Evolutionary conservation across 2,888 invertebrate species (phyloP), one percentile per base, ranked within the genome.

Genomic region (Ophion obscuratus): DNA sequence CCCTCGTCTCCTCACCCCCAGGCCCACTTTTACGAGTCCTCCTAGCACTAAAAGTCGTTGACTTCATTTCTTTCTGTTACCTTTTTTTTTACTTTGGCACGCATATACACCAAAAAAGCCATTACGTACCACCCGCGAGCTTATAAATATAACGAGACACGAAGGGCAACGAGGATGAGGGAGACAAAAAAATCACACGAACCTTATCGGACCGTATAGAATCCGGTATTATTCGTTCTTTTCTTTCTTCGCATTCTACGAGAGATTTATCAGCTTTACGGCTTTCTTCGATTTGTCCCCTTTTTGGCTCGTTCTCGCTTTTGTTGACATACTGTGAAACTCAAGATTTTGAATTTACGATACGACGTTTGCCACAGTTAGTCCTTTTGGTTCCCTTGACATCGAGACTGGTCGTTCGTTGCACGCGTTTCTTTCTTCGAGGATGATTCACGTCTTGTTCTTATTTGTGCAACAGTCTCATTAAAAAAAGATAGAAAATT

Each of bases 21-120:
- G 87, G 67, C 86, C 85, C 86, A 87, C 90, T 88, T 88, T 88
- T 88, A 89, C 87, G 87, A 88, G 81, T 81, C 85, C 88, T 74
- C 81, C 79, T 75, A 84, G 81, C 83, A 83, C 83, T 87, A 74
- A 80, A 81, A 83, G 77, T 80, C 80, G 73, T 86, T 77, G 80
- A 85, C 76, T 85, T 78, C 74, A 44, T 67, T 81, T 66, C 64
- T 81, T 80, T 64, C 64, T 64, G 80, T 74, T 67, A 53, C 81
- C 44, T 74, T 74, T 40, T 47, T 53, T 68, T 64, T n/a, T 62
- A 59, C 67, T 59, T 47, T 14, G 7, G 62, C 62, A 62, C 36
- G 53, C 57, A 76, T 53, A 61, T 74, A 24, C 20, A 36, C 17
- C 31, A 40, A 17, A 24, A 71, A 68, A 53, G 84, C 27, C 68